These are phyloP conservation scores for Microhierax caerulescens DNA, from an alignment of 2,797 vertebrate species.

Conservation along the genomic window DNA sequence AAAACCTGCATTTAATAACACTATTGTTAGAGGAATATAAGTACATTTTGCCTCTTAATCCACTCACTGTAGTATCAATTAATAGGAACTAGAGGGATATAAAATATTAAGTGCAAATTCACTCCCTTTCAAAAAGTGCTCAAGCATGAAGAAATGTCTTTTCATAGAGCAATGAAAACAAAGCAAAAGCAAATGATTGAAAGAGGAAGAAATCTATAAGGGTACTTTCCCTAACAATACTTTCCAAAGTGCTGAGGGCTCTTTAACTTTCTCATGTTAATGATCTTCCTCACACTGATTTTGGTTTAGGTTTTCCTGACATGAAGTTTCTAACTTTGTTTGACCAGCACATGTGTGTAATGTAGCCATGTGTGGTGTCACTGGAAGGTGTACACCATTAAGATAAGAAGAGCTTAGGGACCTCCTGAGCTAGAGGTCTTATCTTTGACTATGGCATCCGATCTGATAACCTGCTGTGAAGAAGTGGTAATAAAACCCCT, in stretches of 20 bases:
- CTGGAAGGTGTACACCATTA: neutral
- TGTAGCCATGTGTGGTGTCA: neutral
- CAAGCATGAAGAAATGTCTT: neutral
- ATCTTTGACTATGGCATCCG: neutral
- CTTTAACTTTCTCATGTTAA: neutral
- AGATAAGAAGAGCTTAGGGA: neutral
- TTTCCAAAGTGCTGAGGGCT: neutral
- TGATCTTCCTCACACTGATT: neutral
- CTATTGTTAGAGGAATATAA: neutral
- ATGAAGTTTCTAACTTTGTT: neutral
- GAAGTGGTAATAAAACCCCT: neutral
- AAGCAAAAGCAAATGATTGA: neutral
- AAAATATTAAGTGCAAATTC: neutral
- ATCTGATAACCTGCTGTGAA: neutral
- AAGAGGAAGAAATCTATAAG: neutral
- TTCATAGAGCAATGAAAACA: neutral
- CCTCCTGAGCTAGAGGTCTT: neutral
- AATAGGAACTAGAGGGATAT: neutral
- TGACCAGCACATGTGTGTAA: neutral
- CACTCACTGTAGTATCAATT: neutral
- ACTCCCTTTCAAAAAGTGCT: neutral
- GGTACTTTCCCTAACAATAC: neutral
- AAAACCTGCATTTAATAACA: neutral
- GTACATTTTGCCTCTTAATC: neutral
- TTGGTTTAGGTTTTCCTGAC: neutral